Evolutionary conservation across 2,888 invertebrate species (phyloP), one percentile per base, ranked within the genome.

Genomic region (Callyntrura guangdongensis): DNA sequence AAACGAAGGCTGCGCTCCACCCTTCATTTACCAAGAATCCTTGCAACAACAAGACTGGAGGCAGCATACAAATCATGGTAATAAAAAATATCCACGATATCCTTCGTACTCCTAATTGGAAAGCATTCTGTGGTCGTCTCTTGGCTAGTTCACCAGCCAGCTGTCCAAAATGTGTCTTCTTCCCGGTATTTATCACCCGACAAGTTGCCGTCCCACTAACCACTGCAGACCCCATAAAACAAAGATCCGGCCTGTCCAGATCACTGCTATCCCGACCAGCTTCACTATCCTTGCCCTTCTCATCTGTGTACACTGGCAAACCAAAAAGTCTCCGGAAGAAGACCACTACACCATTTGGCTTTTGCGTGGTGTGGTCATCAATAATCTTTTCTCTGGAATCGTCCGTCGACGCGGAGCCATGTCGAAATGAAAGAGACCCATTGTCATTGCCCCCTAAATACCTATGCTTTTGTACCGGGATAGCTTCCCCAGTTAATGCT

Each of bases 71-170:
- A 25, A 88, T 17, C 92, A 92, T 92, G 0, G 88, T 86, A 5
- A 92, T n/a, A 22, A 92, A 92, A 67, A 92, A 92, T 14, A 92
- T 91, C 92, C 92, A 92, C 0, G 92, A 92, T 59, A 91, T 92
- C n/a, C 92, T 47, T 3, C 90, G 47, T 0, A 92, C 92, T 4
- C 92, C 92, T 12, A 90, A 47, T 59, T 92, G 92, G 53, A 92
- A 92, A 9, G 92, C 87, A 69, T 92, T 92, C 49, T 88, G 88
- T 8, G 92, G 92, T 17, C 86, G 49, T 2, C 25, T n/a, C 11
- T 86, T 87, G 8, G 85, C 47, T 17, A 92, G n/a, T 22, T 81
- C 67, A 4, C n/a, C 47, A 0, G 92, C 92, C 89, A 92, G 81
- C 11, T 49, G 27, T 0, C 92, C 92, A 74, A 92, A 92, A 14